These are phyloP conservation scores for Callipepla squamata DNA, from an alignment of 2,113 vertebrate species.

Conservation along the genomic window DNA sequence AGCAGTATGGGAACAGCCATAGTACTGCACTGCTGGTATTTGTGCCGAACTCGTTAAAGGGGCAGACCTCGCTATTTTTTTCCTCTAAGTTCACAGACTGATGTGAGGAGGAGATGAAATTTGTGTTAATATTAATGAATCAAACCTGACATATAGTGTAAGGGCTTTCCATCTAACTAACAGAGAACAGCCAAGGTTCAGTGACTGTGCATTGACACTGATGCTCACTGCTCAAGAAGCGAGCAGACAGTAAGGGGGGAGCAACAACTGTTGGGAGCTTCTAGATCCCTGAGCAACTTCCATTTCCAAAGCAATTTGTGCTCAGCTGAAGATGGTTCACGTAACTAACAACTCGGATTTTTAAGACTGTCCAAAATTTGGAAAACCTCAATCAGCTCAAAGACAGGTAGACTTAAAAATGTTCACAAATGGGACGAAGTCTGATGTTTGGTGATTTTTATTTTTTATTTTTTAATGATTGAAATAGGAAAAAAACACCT, in stretches of 20 bases:
- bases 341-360: background rate
- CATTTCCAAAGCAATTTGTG: background rate
- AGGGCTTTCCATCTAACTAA: background rate
- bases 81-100: background rate
- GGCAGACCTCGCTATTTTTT: background rate
- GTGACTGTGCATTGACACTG: background rate
- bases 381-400: background rate
- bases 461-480: background rate
- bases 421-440: background rate
- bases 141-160: background rate
- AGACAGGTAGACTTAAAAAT: background rate
- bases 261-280: background rate
- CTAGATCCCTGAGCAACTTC: background rate
- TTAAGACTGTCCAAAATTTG: background rate
- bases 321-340: background rate
- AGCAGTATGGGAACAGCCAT: background rate
- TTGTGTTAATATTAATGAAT: background rate
- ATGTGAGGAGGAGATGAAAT: background rate
- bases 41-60: background rate
- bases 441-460: background rate
- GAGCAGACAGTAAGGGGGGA: fast-evolving
- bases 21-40: background rate
- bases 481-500: background rate
- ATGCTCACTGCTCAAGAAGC: background rate
- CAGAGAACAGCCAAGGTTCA: background rate